Evolutionary conservation across 2,888 invertebrate genomes (phyloP).

Genomic region (Drosophila planitibia): DNA sequence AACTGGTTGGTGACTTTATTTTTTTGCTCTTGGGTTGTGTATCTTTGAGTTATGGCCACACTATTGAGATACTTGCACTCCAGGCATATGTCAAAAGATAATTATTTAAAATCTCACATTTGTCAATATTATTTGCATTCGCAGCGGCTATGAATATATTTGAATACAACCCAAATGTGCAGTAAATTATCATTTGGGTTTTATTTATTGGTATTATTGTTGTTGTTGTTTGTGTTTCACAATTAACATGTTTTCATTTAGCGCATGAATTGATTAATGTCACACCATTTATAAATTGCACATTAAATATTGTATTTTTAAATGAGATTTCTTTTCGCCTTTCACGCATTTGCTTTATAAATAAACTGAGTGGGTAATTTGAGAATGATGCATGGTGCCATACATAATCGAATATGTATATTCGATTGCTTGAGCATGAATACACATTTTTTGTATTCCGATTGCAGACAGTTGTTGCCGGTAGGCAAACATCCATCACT

Average conservation of each 20-base stretch:
- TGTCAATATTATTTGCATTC: constrained; percentile 56
- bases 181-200: constrained; percentile 47
- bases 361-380: constrained; percentile 50
- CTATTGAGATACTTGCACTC: constrained; percentile 20
- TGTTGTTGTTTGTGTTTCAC: constrained; percentile 3
- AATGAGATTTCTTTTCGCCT: constrained; percentile 29
- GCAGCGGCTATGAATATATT: constrained; percentile 54
- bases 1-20: constrained; percentile 41
- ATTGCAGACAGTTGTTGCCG: constrained; percentile 4
- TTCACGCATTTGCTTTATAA: constrained; percentile 41
- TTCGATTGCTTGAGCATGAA: constrained; percentile 20
- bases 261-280: constrained; percentile 70
- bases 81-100: constrained; percentile 52
- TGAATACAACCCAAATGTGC: constrained; percentile 42
- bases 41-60: constrained; percentile 40
- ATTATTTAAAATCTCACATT: constrained; percentile 61
- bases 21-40: constrained; percentile 15
- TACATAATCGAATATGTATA: constrained; percentile 46
- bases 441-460: constrained; percentile 8
- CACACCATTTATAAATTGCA: constrained; percentile 61
- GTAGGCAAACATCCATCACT: constrained; percentile 36
- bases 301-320: constrained; percentile 53
- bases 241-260: constrained; percentile 76
- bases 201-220: constrained; percentile 9
- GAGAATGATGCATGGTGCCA: constrained; percentile 56